Percentiles rank a stretch among this genome's conserved stretches.
These are phyloP conservation scores for Phanerotoma sp. DNA, from an alignment of 2,888 invertebrate species.

Conservation along the genomic window DNA sequence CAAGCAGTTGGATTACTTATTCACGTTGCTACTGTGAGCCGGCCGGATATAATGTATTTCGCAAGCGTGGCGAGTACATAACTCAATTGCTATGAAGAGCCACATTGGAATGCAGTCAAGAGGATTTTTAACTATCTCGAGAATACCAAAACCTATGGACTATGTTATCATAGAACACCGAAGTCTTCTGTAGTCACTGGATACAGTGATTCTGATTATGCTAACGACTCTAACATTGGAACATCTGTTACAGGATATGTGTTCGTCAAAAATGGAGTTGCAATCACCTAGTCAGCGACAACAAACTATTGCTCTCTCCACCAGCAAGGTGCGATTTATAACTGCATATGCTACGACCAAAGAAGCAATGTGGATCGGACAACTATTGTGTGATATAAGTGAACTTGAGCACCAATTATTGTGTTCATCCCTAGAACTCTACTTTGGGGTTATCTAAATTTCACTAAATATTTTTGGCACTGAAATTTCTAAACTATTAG, in stretches of 20 bases:
- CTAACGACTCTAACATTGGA: background rate
- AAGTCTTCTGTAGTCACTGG: background rate
- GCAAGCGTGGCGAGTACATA: background rate
- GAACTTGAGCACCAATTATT: background rate
- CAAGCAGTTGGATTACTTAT: background rate
- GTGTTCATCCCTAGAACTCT: too few relatives aligned
- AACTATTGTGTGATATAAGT: background rate
- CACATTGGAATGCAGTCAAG: constrained; percentile 15
- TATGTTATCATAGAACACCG: background rate
- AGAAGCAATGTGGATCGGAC: background rate
- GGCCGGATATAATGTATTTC: constrained; percentile 10
- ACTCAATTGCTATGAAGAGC: background rate
- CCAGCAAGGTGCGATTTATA: constrained; percentile 13
- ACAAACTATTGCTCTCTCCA: constrained; percentile 11
- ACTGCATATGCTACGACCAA: background rate
- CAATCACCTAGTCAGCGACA: constrained; percentile 14
- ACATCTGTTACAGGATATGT: constrained; percentile 10
- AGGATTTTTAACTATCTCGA: constrained; percentile 6
- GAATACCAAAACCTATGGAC: background rate
- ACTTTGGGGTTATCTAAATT: too few relatives aligned
- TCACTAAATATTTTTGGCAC: too few relatives aligned
- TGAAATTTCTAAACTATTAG: too few relatives aligned
- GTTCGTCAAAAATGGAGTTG: background rate
- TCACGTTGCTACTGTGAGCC: background rate
- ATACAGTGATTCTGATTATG: constrained; percentile 9